These are phyloP conservation scores for Theristicus caerulescens DNA, from an alignment of 2,113 vertebrate species.

Conservation along the genomic window DNA sequence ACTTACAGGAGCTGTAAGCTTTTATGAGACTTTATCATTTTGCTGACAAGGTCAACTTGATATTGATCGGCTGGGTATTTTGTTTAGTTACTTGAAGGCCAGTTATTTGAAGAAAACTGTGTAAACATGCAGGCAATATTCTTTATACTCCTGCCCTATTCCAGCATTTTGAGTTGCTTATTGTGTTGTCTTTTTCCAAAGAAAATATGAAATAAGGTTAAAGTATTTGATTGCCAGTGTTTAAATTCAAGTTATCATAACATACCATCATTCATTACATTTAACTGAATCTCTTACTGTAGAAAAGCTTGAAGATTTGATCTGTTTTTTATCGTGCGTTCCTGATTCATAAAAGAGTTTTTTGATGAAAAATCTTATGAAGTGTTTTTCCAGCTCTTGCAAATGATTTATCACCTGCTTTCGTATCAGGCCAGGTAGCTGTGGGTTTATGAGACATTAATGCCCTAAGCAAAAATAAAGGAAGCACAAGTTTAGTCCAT, in stretches of 20 bases:
- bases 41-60: constrained; percentile 76
- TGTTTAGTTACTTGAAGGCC: constrained; percentile 35
- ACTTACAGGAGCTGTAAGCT: constrained; percentile 71
- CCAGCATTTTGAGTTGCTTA: not conserved
- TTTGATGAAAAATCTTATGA: not conserved
- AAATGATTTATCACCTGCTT: not conserved
- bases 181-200: not conserved
- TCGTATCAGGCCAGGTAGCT: not conserved
- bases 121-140: constrained; percentile 5
- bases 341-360: not conserved
- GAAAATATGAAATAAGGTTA: not conserved
- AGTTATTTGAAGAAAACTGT: constrained; percentile 10
- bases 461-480: not conserved
- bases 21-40: constrained; percentile 78
- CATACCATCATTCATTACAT: not conserved
- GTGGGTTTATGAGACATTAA: not conserved
- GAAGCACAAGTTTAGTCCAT: not conserved
- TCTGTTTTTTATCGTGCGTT: not conserved
- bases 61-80: constrained; percentile 74
- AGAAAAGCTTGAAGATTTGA: not conserved
- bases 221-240: not conserved
- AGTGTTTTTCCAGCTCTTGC: not conserved
- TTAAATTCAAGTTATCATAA: not conserved
- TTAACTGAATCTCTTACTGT: not conserved
- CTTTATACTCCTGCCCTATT: not conserved